Conservation (phyloP, 2,113 vertebrate genomes). For the Nymphicus hollandicus region DNA sequence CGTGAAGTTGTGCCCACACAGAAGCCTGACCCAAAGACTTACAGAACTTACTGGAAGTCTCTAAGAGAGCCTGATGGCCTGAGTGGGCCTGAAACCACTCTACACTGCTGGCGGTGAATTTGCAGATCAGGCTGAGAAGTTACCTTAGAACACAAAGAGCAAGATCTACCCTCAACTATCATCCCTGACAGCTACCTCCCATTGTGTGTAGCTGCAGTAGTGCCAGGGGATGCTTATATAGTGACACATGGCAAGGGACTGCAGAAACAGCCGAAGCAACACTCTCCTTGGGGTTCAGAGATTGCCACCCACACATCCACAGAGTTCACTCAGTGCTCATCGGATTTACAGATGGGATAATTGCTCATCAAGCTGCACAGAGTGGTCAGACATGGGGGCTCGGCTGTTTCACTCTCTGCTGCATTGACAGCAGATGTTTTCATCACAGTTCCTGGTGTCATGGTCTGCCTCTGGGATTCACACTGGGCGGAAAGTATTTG, state of each 20-base stretch:
- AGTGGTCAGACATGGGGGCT: rapidly evolving
- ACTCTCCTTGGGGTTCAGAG: neutral
- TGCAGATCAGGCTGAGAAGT: neutral
- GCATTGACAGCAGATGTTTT: neutral
- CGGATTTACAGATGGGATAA: neutral
- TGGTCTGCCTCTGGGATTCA: neutral
- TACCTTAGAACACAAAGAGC: neutral
- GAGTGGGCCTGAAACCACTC: neutral
- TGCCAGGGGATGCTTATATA: neutral
- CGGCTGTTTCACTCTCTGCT: neutral
- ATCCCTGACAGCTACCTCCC: neutral
- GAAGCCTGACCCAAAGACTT: neutral
- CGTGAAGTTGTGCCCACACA: rapidly evolving
- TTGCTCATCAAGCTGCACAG: rapidly evolving
- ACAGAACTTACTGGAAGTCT: neutral
- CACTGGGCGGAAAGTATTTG: neutral
- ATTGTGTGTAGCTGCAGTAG: rapidly evolving
- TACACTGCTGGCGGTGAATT: neutral
- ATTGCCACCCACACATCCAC: neutral
- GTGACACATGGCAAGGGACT: neutral
- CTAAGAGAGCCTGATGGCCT: neutral
- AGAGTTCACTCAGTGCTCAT: neutral
- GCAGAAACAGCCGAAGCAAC: neutral
- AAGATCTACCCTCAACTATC: neutral
- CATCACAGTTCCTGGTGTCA: neutral